Conservation (phyloP, 1,140 invertebrate species). For the Achroia grisella region DNA sequence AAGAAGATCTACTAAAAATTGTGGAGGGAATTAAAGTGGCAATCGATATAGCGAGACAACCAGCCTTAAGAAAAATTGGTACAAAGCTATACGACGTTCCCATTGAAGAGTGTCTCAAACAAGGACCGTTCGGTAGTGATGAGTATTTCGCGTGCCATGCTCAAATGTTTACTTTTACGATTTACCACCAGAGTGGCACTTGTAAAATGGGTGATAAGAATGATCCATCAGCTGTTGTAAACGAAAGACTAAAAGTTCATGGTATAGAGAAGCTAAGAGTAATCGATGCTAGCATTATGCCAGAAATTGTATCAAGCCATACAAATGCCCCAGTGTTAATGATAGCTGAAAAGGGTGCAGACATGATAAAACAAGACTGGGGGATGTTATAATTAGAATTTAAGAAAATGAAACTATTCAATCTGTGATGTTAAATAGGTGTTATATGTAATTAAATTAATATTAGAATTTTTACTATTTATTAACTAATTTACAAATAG, state of each 20-base stretch:
- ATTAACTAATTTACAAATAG: no score
- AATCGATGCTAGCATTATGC: constrained; percentile 85
- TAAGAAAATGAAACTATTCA: background rate
- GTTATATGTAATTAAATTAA: no score
- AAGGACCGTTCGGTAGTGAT: constrained; percentile 77
- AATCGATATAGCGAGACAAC: constrained; percentile 74
- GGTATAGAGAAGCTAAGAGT: constrained; percentile 82
- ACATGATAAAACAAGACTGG: constrained; percentile 78
- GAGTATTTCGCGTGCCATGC: constrained; percentile 85
- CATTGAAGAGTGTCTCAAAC: constrained; percentile 77
- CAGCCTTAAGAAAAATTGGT: constrained; percentile 75
- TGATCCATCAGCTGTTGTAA: constrained; percentile 82
- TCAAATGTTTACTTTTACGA: constrained; percentile 80
- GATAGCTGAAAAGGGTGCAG: constrained; percentile 78
- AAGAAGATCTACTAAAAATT: constrained; percentile 77
- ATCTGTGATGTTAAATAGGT: constrained; percentile 31
- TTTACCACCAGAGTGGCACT: constrained; percentile 88
- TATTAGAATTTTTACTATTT: no score
- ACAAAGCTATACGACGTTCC: constrained; percentile 76
- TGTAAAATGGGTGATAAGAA: constrained; percentile 86
- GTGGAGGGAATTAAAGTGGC: constrained; percentile 78
- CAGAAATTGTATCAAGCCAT: constrained; percentile 76
- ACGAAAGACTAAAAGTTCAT: constrained; percentile 79
- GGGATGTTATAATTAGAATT: constrained; percentile 20
- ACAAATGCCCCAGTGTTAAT: constrained; percentile 77